Evolutionary conservation across 2,797 vertebrate species (phyloP).

Genomic region (Falco cherrug): DNA sequence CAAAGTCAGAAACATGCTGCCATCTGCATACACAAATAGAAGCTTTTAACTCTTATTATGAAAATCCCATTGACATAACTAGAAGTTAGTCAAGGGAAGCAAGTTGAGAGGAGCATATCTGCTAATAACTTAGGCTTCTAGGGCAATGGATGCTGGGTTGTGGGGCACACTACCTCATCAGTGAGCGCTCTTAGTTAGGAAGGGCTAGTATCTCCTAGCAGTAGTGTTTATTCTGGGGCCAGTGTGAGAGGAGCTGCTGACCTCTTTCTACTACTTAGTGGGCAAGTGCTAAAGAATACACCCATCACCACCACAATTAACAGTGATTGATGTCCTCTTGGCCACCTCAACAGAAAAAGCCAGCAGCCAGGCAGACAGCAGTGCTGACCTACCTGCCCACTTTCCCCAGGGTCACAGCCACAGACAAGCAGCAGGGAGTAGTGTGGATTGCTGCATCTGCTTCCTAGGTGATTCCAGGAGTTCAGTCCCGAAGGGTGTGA

Average conservation of each 20-base stretch:
- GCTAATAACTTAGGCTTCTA: not conserved
- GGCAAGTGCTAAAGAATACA: not conserved
- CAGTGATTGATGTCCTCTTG: not conserved
- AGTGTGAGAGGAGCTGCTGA: not conserved
- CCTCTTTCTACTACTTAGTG: not conserved
- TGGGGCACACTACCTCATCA: not conserved
- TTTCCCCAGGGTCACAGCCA: not conserved
- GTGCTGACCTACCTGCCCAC: not conserved
- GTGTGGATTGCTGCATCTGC: not conserved
- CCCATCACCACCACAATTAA: not conserved
- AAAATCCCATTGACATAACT: not conserved
- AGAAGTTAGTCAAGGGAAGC: not conserved
- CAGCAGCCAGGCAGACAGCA: not conserved
- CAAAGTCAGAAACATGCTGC: not conserved
- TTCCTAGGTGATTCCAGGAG: not conserved
- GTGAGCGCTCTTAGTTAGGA: not conserved
- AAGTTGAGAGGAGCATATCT: not conserved
- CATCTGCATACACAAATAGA: slow-evolving; percentile 43
- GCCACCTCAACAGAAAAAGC: not conserved
- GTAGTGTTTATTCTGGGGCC: not conserved
- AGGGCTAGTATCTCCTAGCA: not conserved
- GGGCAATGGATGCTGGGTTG: not conserved
- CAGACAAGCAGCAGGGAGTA: not conserved
- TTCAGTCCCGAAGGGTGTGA: not conserved
- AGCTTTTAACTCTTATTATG: slow-evolving; percentile 26